A percentile compares a stretch with the other conserved stretches of the same genome.
These are phyloP conservation scores for Collichthys lucidus DNA, from an alignment of 2,113 vertebrate genomes.

Conservation along the genomic window DNA sequence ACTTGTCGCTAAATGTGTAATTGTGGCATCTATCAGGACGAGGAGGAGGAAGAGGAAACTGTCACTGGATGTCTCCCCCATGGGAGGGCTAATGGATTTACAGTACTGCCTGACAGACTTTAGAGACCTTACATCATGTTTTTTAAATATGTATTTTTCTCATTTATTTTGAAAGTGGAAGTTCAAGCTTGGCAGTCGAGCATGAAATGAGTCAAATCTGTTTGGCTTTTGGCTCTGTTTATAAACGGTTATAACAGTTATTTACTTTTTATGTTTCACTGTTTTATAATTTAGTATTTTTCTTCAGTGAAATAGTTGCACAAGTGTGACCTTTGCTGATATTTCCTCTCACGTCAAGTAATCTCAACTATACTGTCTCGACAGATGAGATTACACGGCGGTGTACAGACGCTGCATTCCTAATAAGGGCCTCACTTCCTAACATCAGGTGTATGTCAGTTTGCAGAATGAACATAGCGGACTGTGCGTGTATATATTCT, in stretches of 20 bases:
- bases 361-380: background rate
- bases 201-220: slow-evolving; percentile 70
- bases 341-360: background rate
- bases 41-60: slow-evolving; percentile 43
- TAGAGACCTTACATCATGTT: slow-evolving; percentile 70
- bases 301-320: background rate
- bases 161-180: slow-evolving; percentile 70
- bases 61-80: slow-evolving; percentile 52
- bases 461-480: background rate
- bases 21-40: slow-evolving; percentile 60
- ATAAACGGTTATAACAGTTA: slow-evolving; percentile 49
- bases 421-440: background rate
- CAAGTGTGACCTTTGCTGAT: background rate
- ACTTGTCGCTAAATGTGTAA: slow-evolving; percentile 65
- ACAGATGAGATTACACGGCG: background rate
- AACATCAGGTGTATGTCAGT: slow-evolving; percentile 1
- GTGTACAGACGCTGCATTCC: slow-evolving; percentile 2
- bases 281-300: slow-evolving; percentile 22
- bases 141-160: slow-evolving; percentile 75
- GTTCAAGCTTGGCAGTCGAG: slow-evolving; percentile 64
- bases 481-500: slow-evolving; percentile 5
- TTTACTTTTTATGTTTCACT: slow-evolving; percentile 39
- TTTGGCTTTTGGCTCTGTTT: slow-evolving; percentile 64
- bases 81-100: slow-evolving; percentile 73
- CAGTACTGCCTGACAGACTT: slow-evolving; percentile 65